Conservation (phyloP, 2,113 vertebrate species). For the Nansenia antarctica region DNA sequence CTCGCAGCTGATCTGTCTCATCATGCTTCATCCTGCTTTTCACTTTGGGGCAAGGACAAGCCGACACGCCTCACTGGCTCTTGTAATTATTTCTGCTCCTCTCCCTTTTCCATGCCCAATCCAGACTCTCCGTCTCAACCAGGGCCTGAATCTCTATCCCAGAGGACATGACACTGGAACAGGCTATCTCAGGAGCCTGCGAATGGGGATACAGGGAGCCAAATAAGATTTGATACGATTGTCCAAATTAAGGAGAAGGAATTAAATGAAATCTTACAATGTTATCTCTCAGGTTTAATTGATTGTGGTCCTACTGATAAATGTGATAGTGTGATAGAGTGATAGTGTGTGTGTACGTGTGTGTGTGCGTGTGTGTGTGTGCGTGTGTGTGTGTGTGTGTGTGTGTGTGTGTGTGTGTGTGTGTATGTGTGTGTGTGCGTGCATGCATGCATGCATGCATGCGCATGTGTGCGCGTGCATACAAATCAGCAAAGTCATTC, state of each 20-base stretch:
- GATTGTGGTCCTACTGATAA: conserved; percentile 41
- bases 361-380: no score
- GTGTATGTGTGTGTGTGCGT: neutral
- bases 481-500: no score
- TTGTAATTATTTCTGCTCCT: conserved; percentile 73
- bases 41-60: conserved; percentile 66
- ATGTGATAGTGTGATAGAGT: neutral
- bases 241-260: conserved; percentile 56
- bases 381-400: conserved; percentile 1
- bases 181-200: conserved; percentile 44
- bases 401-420: neutral
- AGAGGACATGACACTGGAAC: conserved; percentile 49
- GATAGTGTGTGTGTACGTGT: neutral
- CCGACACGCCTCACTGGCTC: conserved; percentile 64
- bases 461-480: no score
- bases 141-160: conserved; percentile 53
- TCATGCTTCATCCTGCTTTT: conserved; percentile 63
- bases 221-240: conserved; percentile 56
- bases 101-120: conserved; percentile 59
- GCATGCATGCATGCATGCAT: no score
- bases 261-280: conserved; percentile 57
- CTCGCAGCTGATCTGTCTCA: conserved; percentile 54
- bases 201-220: conserved; percentile 43
- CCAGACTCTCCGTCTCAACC: conserved; percentile 47
- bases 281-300: conserved; percentile 49